Evolutionary conservation across 2,113 vertebrate genomes (phyloP), one percentile per base, ranked within the genome.

Genomic region (Grallaria varia): DNA sequence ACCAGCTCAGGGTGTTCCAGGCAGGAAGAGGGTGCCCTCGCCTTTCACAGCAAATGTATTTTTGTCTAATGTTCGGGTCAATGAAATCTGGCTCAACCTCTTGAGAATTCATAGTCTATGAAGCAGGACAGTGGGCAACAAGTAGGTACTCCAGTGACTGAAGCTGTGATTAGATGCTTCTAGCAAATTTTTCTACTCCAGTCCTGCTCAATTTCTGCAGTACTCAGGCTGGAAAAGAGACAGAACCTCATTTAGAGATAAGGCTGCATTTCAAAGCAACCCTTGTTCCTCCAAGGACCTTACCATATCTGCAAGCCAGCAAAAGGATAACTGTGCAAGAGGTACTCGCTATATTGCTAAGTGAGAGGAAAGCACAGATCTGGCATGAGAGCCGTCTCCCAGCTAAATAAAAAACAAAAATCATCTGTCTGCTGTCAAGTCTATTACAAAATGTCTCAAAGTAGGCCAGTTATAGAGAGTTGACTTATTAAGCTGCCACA

Each of bases 251-350:
- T 3, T 56, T 24, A 85, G 69, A 85, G 78, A 85, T 77, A 93
- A 85, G 71, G 67, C 40, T 81, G 76, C 55, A 52, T 90, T 96
- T 94, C 92, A 95, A 93, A 96, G 78, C 24, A 44, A 7, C 12
- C 40, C 72, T 90, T 95, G 78, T 76, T 90, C 71, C 44, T 91
- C n/a, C 1, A 0, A 11, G 17, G 66, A 35, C 47, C 44, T 60
- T 35, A 81, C 44, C 2, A 0, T 21, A 62, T 49, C 28, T 78
- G 23, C 20, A n/a, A 37, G 49, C 3, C 6, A 89, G 81, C 53
- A 79, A 76, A 88, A 83, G 53, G 23, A 10, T 73, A 73, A n/a
- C 35, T 60, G 37, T 39, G 45, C 62, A 93, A 93, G 55, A 83
- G 28, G 31, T 83, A 79, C 23, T 60, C 58, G 33, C 39, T 68